Evolutionary conservation across 2,113 vertebrate genomes (phyloP).

Genomic region (Pelecanus crispus): DNA sequence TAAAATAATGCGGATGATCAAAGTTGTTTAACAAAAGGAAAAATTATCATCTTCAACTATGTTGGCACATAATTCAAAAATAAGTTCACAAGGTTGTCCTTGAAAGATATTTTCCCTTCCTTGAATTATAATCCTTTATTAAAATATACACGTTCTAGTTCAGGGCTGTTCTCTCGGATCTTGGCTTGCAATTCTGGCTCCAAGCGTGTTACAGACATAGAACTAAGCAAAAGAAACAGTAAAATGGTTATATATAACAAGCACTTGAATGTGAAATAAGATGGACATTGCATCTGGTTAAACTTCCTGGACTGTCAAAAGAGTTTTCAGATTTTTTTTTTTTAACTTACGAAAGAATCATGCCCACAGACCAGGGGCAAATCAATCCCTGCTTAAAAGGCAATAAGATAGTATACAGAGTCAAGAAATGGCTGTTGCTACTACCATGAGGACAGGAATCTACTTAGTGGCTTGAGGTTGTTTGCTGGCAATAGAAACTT

Average conservation of each 20-base stretch:
- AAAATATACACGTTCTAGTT: constrained; percentile 87
- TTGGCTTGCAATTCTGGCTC: constrained; percentile 89
- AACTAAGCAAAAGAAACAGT: constrained; percentile 71
- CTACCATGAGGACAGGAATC: neutral
- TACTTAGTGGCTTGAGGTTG: neutral
- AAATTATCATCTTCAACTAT: neutral
- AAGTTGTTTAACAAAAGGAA: constrained; percentile 10
- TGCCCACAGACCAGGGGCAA: neutral
- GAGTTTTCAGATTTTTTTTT: neutral
- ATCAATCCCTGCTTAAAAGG: neutral
- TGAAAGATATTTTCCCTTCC: neutral
- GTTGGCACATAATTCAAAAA: neutral
- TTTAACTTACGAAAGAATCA: neutral
- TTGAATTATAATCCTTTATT: constrained; percentile 90
- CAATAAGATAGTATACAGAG: neutral
- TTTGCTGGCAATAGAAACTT: neutral
- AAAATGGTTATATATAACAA: neutral
- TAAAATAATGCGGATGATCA: neutral
- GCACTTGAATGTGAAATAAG: neutral
- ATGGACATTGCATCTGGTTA: neutral
- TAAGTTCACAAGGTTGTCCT: neutral
- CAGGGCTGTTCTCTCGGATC: constrained; percentile 81
- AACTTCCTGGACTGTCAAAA: neutral
- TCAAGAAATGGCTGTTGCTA: neutral
- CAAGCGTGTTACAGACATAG: constrained; percentile 86